phyloP scores from a whole-genome alignment of 2,797 vertebrate genomes.

The Clamator glandarius region DNA sequence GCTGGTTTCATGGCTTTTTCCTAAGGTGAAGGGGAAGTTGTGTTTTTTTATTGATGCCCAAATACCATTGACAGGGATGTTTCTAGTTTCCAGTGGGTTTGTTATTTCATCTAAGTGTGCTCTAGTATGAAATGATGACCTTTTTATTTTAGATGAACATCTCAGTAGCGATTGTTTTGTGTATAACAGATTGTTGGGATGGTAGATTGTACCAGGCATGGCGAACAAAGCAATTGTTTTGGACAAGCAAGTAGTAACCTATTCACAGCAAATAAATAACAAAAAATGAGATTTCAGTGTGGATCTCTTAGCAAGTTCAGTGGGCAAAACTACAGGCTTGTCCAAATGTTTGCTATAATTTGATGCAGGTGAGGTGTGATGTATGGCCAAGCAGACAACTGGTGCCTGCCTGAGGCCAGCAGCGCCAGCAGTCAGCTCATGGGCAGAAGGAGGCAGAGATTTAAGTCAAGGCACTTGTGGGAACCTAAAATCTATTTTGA shows the following conservation, averaged over 20 bases:
- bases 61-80: not conserved
- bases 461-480: not conserved
- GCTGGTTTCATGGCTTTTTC: not conserved
- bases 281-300: not conserved
- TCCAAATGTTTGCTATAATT: not conserved
- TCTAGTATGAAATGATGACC: not conserved
- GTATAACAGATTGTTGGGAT: not conserved
- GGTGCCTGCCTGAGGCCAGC: not conserved
- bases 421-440: not conserved
- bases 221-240: not conserved
- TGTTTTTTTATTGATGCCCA: not conserved
- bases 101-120: not conserved
- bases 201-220: not conserved
- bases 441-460: not conserved
- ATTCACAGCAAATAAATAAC: slow-evolving; percentile 10
- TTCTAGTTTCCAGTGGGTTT: not conserved
- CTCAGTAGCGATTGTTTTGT: slow-evolving; percentile 7
- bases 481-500: not conserved
- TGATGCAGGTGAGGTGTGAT: not conserved
- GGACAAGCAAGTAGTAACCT: slow-evolving; percentile 26
- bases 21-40: not conserved
- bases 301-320: slow-evolving; percentile 7
- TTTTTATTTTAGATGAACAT: not conserved
- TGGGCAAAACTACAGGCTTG: not conserved
- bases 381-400: not conserved